Conservation (phyloP, 2,797 vertebrate genomes). For the Micropoecilia bifurca region DNA sequence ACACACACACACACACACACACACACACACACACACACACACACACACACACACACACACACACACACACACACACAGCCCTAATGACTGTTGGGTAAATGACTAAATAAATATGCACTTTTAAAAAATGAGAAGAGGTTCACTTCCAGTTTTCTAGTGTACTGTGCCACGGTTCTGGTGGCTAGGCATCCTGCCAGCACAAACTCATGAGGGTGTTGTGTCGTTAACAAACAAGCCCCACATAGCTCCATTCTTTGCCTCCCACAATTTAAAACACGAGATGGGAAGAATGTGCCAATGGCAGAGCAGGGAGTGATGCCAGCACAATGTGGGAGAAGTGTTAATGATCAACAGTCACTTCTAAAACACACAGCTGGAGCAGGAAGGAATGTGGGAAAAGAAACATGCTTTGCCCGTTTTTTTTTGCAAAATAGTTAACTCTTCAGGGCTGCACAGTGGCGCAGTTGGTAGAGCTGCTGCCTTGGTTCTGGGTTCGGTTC, state of each 20-base stretch:
- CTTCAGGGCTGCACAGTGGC: not conserved
- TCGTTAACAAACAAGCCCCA: slow-evolving; percentile 81
- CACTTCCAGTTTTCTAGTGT: slow-evolving; percentile 75
- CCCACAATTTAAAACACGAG: slow-evolving; percentile 80
- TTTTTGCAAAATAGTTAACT: slow-evolving; percentile 24
- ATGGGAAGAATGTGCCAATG: slow-evolving; percentile 71
- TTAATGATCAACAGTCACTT: slow-evolving; percentile 79
- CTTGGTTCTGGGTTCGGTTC: too few relatives aligned
- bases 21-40: too few relatives aligned
- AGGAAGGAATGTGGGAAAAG: slow-evolving; percentile 47
- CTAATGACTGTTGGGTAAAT: slow-evolving; percentile 78
- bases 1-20: too few relatives aligned
- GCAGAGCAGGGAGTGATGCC: slow-evolving; percentile 71
- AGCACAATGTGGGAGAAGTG: slow-evolving; percentile 67
- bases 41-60: too few relatives aligned
- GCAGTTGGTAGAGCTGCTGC: too few relatives aligned
- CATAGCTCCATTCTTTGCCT: slow-evolving; percentile 78
- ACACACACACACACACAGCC: slow-evolving; percentile 52
- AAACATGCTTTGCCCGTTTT: slow-evolving; percentile 18
- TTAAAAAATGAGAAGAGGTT: slow-evolving; percentile 74
- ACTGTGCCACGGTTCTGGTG: slow-evolving; percentile 64
- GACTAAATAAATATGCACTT: slow-evolving; percentile 77
- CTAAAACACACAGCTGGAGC: slow-evolving; percentile 76
- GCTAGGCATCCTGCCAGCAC: slow-evolving; percentile 78
- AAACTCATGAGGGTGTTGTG: slow-evolving; percentile 80